These are phyloP conservation scores for Heliocidaris erythrogramma DNA, from an alignment of 35 echinoderm and acorn worm species.

Conservation along the genomic window DNA sequence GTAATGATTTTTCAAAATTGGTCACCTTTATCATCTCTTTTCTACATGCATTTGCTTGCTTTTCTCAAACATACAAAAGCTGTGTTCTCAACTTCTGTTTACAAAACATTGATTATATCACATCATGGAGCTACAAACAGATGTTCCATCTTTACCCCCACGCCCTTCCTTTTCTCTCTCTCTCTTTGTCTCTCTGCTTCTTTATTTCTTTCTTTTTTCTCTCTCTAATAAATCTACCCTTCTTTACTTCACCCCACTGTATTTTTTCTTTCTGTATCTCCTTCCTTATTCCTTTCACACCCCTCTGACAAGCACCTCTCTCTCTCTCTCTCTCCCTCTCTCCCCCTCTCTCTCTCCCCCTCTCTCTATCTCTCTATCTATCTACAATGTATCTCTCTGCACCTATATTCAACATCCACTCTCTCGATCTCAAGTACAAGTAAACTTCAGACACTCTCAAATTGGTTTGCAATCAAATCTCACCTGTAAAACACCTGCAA, in stretches of 20 bases:
- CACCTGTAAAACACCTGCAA: constrained; percentile 42
- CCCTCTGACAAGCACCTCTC: background rate
- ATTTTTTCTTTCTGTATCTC: background rate
- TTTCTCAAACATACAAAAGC: no score
- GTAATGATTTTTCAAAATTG: no score
- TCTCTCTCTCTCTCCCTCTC: background rate
- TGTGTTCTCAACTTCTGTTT: no score
- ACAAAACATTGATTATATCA: no score
- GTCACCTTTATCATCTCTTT: no score
- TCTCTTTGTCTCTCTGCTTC: background rate
- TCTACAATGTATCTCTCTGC: background rate
- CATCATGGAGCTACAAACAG: no score
- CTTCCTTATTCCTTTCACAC: background rate
- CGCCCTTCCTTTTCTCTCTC: background rate
- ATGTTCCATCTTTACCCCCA: no score
- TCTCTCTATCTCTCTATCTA: background rate
- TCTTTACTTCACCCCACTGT: background rate
- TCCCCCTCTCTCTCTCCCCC: background rate
- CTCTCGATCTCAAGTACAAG: background rate
- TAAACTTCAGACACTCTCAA: background rate
- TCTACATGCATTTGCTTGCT: no score
- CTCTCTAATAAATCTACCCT: no score
- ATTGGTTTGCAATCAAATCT: constrained; percentile 47
- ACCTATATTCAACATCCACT: background rate
- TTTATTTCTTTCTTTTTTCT: background rate